Base-by-base conservation (phyloP, 1,140 invertebrate species). In the Pseudomyrmex cubaensis region DNA sequence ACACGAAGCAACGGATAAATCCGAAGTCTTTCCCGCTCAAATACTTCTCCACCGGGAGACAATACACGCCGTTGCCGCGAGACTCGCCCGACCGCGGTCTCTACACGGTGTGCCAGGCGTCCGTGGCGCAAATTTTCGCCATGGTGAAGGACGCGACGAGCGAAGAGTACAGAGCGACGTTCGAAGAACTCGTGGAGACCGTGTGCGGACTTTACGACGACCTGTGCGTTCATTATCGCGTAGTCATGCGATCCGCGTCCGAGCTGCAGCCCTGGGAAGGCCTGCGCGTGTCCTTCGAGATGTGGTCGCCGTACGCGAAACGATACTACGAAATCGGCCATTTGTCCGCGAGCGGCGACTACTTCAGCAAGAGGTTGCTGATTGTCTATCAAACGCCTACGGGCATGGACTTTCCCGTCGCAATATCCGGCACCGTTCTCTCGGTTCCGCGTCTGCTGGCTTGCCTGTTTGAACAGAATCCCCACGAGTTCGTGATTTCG, bases 361-460 rank as follows among this genome's bases (percentile, higher is more conserved):
- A 95, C 89, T 95, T 97, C 20, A 96, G 96, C 90, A 97, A 97
- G 91, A 94, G 97, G 70, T 92, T 97, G 25, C 91, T 96, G 85
- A 95, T 96, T 67, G 95, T 92, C 64, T 96, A 96, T 88, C 91
- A 92, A 64, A 94, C 95, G 63, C 89, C 94, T 1, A 95, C 94
- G 56, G 90, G 94, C 72, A 89, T 83, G 57, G 90, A 94, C 8
- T 97, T 95, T 92, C 94, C 96, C 56, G 94, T 94, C 80, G 89
- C 96, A 35, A 93, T 97, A 87, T 95, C 95, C 12, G 96, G 96
- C 50, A 96, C 95, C 57, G 87, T 96, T 44, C 83, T 97, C 4
- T 96, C 95, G 87, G 94, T 96, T 46, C 96, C 96, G 8, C 95
- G 95, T 90, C 85, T 97, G 13, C 90, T 97, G 22, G 96, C 93